These are phyloP conservation scores for Eupithecia vulgata DNA, from an alignment of 2,888 invertebrate species.

Conservation along the genomic window DNA sequence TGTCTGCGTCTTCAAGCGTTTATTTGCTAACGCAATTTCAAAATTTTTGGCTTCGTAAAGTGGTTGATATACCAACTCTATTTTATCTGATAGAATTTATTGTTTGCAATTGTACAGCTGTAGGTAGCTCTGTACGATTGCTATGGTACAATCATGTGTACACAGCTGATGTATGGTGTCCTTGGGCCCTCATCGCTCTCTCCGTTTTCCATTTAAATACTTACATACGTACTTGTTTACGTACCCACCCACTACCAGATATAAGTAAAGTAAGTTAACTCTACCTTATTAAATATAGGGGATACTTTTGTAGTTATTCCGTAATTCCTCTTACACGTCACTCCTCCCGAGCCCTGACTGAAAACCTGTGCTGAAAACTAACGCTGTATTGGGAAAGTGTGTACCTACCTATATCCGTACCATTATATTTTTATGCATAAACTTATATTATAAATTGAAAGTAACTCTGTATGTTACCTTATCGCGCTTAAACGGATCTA, in stretches of 20 bases:
- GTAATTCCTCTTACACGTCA: no score
- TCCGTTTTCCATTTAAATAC: constrained; percentile 18
- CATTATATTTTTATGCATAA: no score
- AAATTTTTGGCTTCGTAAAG: constrained; percentile 12
- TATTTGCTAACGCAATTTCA: constrained; percentile 6
- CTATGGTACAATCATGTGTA: not conserved
- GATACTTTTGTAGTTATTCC: no score
- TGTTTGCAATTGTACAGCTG: not conserved
- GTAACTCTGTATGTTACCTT: no score
- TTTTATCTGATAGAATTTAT: not conserved
- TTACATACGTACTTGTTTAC: not conserved
- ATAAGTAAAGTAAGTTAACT: not conserved
- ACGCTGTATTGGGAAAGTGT: no score
- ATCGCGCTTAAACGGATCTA: no score
- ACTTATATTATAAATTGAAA: no score
- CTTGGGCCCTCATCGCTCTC: constrained; percentile 13
- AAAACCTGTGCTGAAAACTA: no score
- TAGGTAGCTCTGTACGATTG: not conserved
- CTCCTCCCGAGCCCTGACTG: no score
- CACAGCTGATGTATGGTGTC: constrained; percentile 17
- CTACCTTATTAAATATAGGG: no score
- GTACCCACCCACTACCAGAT: not conserved
- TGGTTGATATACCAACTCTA: not conserved
- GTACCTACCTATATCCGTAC: no score
- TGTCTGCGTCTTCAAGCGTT: constrained; percentile 10